Conservation (phyloP, 2,113 vertebrate genomes). For the Oreochromis spilurus region DNA sequence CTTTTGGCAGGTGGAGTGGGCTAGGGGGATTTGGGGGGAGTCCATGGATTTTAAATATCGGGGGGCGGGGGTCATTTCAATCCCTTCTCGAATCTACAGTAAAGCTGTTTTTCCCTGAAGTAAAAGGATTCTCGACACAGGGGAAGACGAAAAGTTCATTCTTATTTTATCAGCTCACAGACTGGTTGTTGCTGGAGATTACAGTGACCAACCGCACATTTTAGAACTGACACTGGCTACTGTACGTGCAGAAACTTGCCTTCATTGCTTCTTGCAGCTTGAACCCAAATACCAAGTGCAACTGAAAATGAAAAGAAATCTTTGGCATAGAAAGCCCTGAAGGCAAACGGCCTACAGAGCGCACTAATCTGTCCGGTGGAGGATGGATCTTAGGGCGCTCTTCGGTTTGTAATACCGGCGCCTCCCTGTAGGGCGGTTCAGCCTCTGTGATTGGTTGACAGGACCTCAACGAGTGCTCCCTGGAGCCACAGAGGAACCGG, state of each 20-base stretch:
- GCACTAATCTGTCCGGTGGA: neutral
- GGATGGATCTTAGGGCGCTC: neutral
- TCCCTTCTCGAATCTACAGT: neutral
- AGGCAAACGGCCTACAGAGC: neutral
- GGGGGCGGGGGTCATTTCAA: neutral
- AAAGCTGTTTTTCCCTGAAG: neutral
- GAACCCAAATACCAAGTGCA: neutral
- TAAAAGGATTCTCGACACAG: neutral
- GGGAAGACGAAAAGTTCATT: neutral
- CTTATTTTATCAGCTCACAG: neutral
- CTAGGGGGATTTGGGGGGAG: neutral
- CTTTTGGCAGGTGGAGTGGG: neutral
- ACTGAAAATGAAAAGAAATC: neutral
- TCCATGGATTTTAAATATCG: neutral
- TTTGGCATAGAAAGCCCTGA: neutral
- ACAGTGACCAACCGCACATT: neutral
- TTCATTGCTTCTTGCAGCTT: neutral
- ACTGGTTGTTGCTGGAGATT: neutral
- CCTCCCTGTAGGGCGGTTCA: constrained; percentile 15
- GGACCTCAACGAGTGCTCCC: neutral
- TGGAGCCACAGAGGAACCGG: constrained; percentile 45
- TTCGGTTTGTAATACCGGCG: neutral
- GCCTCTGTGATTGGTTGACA: constrained; percentile 32
- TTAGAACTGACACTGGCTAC: neutral
- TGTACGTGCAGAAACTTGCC: neutral